phyloP scores from a whole-genome alignment of 2,888 invertebrate species.

The Neocrepidodera transversa region DNA sequence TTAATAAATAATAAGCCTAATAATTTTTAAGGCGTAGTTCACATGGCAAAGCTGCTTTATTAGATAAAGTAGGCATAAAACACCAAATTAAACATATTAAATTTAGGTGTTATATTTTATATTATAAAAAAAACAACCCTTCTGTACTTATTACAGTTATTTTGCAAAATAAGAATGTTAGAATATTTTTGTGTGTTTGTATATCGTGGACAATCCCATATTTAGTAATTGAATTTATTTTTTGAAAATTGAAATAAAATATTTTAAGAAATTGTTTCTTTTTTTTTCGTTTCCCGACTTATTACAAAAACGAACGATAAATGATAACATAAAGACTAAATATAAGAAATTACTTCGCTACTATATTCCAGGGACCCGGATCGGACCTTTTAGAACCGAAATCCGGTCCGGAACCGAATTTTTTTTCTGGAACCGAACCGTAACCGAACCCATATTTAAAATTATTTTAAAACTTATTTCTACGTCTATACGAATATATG shows the following conservation, averaged over 20 bases:
- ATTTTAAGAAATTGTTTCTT: neutral
- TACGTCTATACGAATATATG: no score
- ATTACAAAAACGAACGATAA: no score
- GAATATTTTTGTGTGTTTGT: constrained; percentile 9
- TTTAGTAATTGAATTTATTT: constrained; percentile 12
- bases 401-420: no score
- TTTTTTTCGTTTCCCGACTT: no score
- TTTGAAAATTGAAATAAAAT: constrained; percentile 14
- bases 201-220: constrained; percentile 17
- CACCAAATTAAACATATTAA: constrained; percentile 14
- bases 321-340: no score
- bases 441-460: no score
- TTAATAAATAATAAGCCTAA: neutral
- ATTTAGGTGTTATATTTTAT: constrained; percentile 16
- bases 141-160: constrained; percentile 12
- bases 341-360: no score
- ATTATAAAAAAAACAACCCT: constrained; percentile 5
- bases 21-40: neutral
- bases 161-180: constrained; percentile 8
- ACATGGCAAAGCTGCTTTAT: constrained; percentile 8
- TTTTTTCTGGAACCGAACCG: no score
- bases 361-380: no score
- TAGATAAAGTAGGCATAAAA: constrained; percentile 18
- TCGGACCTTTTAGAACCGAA: no score
- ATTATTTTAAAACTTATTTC: no score